Conservation (phyloP, 2,888 invertebrate species). For the Chymomyza caudatula region DNA sequence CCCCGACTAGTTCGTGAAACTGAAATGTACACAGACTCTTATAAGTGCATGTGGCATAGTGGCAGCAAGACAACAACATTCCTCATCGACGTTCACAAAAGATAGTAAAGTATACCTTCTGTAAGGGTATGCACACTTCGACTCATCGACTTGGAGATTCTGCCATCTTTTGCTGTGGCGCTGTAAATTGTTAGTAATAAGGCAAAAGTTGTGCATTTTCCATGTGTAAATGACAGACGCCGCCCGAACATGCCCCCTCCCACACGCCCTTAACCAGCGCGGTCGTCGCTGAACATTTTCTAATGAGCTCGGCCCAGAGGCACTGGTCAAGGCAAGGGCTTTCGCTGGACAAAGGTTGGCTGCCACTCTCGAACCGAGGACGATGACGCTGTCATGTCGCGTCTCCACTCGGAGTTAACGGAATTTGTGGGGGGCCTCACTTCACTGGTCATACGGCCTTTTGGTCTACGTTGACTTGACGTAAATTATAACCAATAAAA, state of each 20-base stretch:
- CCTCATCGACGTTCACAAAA: too few species aligned
- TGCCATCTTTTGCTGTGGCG: conserved; percentile 14
- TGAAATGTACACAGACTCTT: too few species aligned
- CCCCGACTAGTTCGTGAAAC: too few species aligned
- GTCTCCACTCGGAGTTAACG: conserved; percentile 1
- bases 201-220: conserved; percentile 72
- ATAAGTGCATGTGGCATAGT: too few species aligned
- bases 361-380: neutral
- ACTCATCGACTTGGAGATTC: neutral
- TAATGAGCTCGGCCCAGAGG: conserved; percentile 51
- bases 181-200: conserved; percentile 63
- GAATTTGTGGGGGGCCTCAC: neutral
- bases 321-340: conserved; percentile 22
- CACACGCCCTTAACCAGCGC: neutral
- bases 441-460: too few species aligned
- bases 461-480: conserved; percentile 17
- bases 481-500: conserved; percentile 68
- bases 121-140: neutral
- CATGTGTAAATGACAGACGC: conserved; percentile 70
- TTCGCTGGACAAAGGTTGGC: conserved; percentile 43
- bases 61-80: too few species aligned
- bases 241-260: conserved; percentile 1
- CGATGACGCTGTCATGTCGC: neutral
- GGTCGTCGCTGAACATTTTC: conserved; percentile 36
- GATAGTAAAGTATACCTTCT: too few species aligned